Percentiles rank a stretch among this genome's conserved stretches.
Conservation (phyloP, 2,797 vertebrate genomes). For the Octomys mimax region DNA sequence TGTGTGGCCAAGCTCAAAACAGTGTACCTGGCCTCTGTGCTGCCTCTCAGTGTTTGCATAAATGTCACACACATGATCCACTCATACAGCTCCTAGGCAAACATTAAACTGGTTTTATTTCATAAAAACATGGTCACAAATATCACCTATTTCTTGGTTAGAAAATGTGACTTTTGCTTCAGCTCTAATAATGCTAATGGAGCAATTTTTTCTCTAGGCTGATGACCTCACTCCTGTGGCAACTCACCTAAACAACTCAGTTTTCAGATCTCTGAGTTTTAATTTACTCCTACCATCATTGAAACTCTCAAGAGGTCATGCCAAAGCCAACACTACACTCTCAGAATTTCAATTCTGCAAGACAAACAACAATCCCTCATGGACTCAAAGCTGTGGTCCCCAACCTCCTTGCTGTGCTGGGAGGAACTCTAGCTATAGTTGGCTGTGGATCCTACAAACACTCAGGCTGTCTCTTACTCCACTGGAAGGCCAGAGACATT, state of each 20-base stretch:
- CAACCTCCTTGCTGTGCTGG: neutral
- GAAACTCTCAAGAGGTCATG: neutral
- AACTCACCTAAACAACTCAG: slow-evolving; percentile 9
- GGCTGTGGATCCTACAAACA: neutral
- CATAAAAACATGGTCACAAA: neutral
- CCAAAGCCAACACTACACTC: neutral
- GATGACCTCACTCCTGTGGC: neutral
- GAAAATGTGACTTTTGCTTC: slow-evolving; percentile 18
- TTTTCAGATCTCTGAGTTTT: slow-evolving; percentile 22
- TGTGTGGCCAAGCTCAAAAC: neutral
- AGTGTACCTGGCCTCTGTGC: neutral
- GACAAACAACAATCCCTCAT: rapidly evolving
- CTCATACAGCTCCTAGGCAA: neutral
- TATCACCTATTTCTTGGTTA: neutral
- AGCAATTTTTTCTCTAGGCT: neutral
- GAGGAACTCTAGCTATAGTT: neutral
- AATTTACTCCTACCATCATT: neutral
- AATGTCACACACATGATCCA: rapidly evolving
- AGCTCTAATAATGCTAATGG: neutral
- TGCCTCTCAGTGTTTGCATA: neutral
- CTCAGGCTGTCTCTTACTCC: neutral
- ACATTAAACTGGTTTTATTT: neutral
- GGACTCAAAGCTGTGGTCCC: neutral
- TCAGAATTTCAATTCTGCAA: neutral
- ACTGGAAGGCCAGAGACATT: neutral